Conservation (phyloP, 2,888 invertebrate genomes). For the Hemaris fuciformis region DNA sequence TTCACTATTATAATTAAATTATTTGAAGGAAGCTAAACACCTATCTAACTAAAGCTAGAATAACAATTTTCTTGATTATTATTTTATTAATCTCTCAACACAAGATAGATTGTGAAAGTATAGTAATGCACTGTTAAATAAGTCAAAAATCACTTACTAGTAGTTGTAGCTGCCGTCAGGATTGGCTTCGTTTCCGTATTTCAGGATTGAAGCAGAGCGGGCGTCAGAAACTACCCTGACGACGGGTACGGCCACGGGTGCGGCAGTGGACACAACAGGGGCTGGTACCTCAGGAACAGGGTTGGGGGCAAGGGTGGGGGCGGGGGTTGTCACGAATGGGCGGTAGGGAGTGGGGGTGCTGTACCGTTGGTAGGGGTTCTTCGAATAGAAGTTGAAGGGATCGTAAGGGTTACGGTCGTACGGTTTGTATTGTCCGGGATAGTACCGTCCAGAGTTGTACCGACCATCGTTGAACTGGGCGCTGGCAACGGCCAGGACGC, state of each 20-base stretch:
- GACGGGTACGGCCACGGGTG: constrained; percentile 13
- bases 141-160: constrained; percentile 64
- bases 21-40: too few species aligned
- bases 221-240: constrained; percentile 33
- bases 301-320: constrained; percentile 17
- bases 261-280: constrained; percentile 13
- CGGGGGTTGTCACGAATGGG: constrained; percentile 18
- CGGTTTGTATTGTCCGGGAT: constrained; percentile 12
- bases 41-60: too few species aligned
- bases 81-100: too few species aligned
- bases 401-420: constrained; percentile 22
- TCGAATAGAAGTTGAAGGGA: constrained; percentile 16
- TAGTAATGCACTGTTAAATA: too few species aligned
- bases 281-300: constrained; percentile 16
- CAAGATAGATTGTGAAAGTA: too few species aligned
- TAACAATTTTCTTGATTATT: too few species aligned
- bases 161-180: constrained; percentile 80
- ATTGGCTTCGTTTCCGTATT: constrained; percentile 64
- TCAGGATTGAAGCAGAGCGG: constrained; percentile 51
- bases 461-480: constrained; percentile 38
- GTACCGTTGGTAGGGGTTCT: constrained; percentile 16
- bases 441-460: constrained; percentile 15
- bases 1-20: not conserved
- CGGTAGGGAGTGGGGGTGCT: constrained; percentile 21
- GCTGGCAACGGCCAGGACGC: constrained; percentile 46